Conservation (phyloP, 2,797 vertebrate species). For the Enteromius anoplus region DNA sequence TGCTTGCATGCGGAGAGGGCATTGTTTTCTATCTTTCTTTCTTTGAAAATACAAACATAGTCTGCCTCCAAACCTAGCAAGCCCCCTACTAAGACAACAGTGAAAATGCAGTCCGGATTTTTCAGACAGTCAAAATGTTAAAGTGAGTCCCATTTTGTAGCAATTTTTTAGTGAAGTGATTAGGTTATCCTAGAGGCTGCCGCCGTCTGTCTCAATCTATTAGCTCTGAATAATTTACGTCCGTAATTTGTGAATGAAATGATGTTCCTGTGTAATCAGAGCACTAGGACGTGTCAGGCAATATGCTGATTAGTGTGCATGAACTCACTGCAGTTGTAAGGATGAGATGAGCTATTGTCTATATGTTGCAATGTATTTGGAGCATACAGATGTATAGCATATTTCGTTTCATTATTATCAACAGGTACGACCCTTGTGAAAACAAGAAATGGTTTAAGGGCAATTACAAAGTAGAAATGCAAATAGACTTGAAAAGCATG, state of each 20-base stretch:
- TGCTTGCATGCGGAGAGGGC: background rate
- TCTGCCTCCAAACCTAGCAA: background rate
- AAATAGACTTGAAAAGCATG: conserved; percentile 1
- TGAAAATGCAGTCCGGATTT: background rate
- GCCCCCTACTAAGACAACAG: background rate
- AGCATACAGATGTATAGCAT: background rate
- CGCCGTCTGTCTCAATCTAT: conserved; percentile 21
- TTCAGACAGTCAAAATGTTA: background rate
- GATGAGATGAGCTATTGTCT: conserved; percentile 3
- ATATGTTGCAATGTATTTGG: background rate
- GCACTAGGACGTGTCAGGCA: conserved; percentile 85
- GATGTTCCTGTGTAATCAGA: conserved; percentile 88
- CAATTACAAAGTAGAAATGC: conserved; percentile 9
- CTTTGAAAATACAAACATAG: background rate
- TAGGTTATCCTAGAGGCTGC: conserved; percentile 19
- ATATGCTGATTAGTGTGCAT: conserved; percentile 69
- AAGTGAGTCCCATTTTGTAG: conserved; percentile 7
- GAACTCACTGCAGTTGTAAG: conserved; percentile 12
- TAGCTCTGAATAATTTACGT: conserved; percentile 85
- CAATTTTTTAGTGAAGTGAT: conserved; percentile 28
- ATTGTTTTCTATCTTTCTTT: background rate
- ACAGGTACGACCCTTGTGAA: background rate
- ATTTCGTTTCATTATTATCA: background rate
- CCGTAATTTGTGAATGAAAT: conserved; percentile 90
- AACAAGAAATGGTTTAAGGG: background rate